phyloP scores from a whole-genome alignment of 1,140 invertebrate species.

The Drosophila willistoni region DNA sequence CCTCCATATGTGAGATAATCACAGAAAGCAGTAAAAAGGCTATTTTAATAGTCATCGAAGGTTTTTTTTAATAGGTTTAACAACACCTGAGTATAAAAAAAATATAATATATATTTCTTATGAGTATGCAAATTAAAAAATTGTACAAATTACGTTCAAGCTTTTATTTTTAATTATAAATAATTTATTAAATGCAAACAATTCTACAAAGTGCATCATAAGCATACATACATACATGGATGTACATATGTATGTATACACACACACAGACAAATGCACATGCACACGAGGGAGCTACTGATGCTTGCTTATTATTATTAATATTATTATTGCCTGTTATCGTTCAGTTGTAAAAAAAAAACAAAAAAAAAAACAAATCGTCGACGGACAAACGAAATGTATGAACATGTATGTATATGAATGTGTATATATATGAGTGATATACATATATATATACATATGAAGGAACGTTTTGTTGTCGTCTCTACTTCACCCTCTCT shows the following conservation, averaged over 20 bases:
- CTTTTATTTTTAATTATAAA: conserved; percentile 3
- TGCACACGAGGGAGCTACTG: conserved; percentile 36
- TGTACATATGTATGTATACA: no score
- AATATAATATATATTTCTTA: not conserved
- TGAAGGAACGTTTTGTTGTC: conserved; percentile 18
- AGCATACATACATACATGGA: not conserved
- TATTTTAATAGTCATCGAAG: no score
- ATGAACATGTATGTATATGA: conserved; percentile 16
- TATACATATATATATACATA: conserved; percentile 29
- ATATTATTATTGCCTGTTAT: conserved; percentile 46
- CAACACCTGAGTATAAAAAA: conserved; percentile 5
- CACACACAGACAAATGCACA: not conserved
- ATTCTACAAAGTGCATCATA: not conserved
- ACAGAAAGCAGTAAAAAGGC: no score
- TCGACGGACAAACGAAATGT: conserved; percentile 15
- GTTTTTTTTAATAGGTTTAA: no score
- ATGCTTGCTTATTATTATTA: conserved; percentile 35
- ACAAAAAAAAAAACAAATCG: conserved; percentile 22
- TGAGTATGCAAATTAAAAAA: not conserved
- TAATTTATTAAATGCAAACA: conserved; percentile 1
- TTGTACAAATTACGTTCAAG: not conserved
- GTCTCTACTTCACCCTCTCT: not conserved
- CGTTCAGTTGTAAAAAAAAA: conserved; percentile 56
- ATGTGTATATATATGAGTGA: conserved; percentile 21
- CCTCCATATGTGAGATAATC: no score